Base-by-base conservation (phyloP, 2,888 invertebrate species). In the Cephus pulcher region DNA sequence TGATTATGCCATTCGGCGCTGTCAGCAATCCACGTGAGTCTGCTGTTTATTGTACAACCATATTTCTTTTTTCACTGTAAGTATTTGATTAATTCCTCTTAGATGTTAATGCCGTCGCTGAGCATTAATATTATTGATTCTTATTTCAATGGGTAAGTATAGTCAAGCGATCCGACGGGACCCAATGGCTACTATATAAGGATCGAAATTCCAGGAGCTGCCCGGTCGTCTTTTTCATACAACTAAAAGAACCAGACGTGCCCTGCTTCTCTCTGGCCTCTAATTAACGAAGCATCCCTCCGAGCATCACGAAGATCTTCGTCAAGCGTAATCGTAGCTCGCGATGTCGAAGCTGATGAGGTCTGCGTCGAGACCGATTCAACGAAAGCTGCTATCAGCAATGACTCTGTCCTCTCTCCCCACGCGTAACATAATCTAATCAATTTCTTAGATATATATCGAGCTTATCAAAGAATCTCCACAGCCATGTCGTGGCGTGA, bases 381-480 rank as follows among this genome's bases (percentile, higher is more conserved):
- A 56, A 56, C 40, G 40, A 23, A 56, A 56, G 40, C 40, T 23
- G 40, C 9, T 56, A 56, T 56, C 40, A 56, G 40, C 23, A 56
- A 56, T 23, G 40, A 56, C 23, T 15, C 15, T 15, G 40, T 15
- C 15, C 40, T 15, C 40, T 23, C 40, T 23, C 23, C 23, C 40
- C 23, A 6, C 40, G 3, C 30, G 6, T 12, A 32, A 11, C 32
- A 23, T 30, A 71, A 77, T 77, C 77, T 77, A 74, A 77, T 77
- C 77, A 75, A 77, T 74, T 74, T 11, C 34, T 30, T 12, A 35
- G 76, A 77, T 74, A 73, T n/a, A 74, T 34, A 33, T 34, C 11
- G 15, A 56, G 70, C 56, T 77, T 77, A 77, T 77, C 77, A 34
- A 77, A 69, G n/a, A 75, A 69, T 30, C 34, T n/a, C 23, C 40